These are phyloP conservation scores for Echeneis naucrates DNA, from an alignment of 2,797 vertebrate genomes.

Conservation along the genomic window DNA sequence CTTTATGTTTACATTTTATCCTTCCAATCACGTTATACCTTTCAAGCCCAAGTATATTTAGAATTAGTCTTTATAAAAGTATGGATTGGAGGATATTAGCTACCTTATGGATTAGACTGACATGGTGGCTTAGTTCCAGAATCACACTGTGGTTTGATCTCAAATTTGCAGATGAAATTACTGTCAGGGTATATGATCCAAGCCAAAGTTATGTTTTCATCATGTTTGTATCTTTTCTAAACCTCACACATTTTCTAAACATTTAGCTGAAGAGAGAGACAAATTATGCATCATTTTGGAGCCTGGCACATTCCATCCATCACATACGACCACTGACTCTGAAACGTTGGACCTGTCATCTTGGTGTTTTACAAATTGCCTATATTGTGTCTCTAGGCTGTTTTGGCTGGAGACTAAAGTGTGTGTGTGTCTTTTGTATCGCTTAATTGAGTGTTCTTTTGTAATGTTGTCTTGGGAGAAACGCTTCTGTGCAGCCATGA, in stretches of 20 bases:
- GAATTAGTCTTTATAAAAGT: conserved; percentile 27
- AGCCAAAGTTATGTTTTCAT: conserved; percentile 36
- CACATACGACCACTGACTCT: conserved; percentile 30
- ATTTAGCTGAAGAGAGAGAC: conserved; percentile 19
- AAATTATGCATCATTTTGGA: conserved; percentile 14
- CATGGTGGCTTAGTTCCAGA: conserved; percentile 4
- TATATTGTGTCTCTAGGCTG: conserved; percentile 56
- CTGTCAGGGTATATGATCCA: conserved; percentile 13
- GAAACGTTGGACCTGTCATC: conserved; percentile 51
- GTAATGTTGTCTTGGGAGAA: conserved; percentile 66
- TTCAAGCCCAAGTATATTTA: conserved; percentile 45
- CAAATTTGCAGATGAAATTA: conserved; percentile 19
- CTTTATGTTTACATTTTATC: conserved; percentile 45
- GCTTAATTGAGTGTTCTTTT: conserved; percentile 71
- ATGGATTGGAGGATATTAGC: conserved; percentile 30
- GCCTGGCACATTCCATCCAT: conserved; percentile 4
- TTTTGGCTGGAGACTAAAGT: conserved; percentile 64
- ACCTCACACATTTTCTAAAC: conserved; percentile 6
- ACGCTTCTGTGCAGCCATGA: conserved; percentile 67
- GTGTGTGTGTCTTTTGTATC: conserved; percentile 73
- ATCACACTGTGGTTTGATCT: conserved; percentile 43
- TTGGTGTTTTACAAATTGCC: conserved; percentile 60
- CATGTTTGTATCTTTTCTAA: conserved; percentile 17
- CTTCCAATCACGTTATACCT: conserved; percentile 30
- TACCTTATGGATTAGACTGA: conserved; percentile 7